Percentiles rank a stretch among this genome's conserved stretches.
These are phyloP conservation scores for Sciurus carolinensis DNA, from an alignment of 2,797 vertebrate genomes.

Conservation along the genomic window DNA sequence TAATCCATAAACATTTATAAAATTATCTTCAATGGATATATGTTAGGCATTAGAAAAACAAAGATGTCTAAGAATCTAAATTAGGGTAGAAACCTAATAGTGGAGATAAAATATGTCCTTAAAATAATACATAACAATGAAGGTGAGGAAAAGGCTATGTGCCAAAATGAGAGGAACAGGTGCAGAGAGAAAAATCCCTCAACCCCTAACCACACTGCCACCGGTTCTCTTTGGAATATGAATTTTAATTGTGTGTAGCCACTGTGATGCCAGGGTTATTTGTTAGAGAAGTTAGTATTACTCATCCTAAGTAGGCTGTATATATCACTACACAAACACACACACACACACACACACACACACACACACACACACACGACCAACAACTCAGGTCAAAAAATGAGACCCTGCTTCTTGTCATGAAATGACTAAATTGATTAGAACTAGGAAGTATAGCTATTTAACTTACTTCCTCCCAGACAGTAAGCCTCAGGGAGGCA, in stretches of 20 bases:
- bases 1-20: conserved; percentile 54
- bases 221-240: neutral
- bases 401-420: neutral
- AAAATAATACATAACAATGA: conserved; percentile 13
- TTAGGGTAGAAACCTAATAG: conserved; percentile 9
- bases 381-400: neutral
- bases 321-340: neutral
- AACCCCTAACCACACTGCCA: neutral
- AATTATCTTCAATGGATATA: conserved; percentile 58
- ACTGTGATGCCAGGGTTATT: neutral
- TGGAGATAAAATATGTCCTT: conserved; percentile 15
- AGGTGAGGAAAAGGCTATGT: neutral
- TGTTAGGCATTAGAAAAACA: neutral
- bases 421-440: conserved; percentile 14
- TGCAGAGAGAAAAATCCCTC: neutral
- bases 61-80: conserved; percentile 9
- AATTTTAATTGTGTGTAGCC: conserved; percentile 9
- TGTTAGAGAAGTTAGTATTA: neutral
- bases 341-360: neutral
- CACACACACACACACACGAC: neutral
- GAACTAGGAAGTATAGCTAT: neutral
- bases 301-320: neutral
- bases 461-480: neutral
- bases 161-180: neutral
- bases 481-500: neutral